A percentile compares a stretch with the other conserved stretches of the same genome.
Evolutionary conservation across 2,797 vertebrate species (phyloP).

Genomic region (Tachyglossus aculeatus): DNA sequence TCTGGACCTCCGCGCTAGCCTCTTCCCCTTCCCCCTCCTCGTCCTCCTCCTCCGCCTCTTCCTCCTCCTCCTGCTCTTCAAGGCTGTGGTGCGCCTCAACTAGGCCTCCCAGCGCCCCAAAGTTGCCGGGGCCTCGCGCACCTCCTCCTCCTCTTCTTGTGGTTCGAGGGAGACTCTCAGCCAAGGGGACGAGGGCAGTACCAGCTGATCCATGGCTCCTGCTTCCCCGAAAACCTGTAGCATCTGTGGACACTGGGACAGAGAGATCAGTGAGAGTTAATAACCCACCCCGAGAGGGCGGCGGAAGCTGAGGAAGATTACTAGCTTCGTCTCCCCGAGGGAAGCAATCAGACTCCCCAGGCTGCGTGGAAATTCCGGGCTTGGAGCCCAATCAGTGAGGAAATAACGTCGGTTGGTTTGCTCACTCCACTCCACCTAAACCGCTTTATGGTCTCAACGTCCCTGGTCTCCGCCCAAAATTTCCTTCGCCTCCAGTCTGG

Average conservation of each 20-base stretch:
- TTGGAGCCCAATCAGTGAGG: constrained; percentile 21
- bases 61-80: no score
- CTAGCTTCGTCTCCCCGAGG: no score
- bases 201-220: constrained; percentile 84
- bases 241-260: constrained; percentile 82
- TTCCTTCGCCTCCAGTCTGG: neutral
- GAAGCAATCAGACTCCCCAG: no score
- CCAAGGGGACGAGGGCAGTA: constrained; percentile 85
- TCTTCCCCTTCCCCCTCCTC: constrained; percentile 81
- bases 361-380: neutral
- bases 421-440: no score
- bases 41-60: constrained; percentile 76
- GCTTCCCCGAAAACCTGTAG: constrained; percentile 79
- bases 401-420: constrained; percentile 8
- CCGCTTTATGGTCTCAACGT: neutral
- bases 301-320: no score
- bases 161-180: constrained; percentile 81
- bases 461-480: neutral
- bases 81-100: no score
- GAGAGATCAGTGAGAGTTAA: neutral
- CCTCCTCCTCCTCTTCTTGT: constrained; percentile 82
- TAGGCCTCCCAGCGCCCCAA: constrained; percentile 70
- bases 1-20: no score
- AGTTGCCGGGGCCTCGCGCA: constrained; percentile 68
- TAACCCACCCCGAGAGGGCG: no score